These are phyloP conservation scores for Pedicia rivosa DNA, from an alignment of 2,888 invertebrate species.

Conservation along the genomic window DNA sequence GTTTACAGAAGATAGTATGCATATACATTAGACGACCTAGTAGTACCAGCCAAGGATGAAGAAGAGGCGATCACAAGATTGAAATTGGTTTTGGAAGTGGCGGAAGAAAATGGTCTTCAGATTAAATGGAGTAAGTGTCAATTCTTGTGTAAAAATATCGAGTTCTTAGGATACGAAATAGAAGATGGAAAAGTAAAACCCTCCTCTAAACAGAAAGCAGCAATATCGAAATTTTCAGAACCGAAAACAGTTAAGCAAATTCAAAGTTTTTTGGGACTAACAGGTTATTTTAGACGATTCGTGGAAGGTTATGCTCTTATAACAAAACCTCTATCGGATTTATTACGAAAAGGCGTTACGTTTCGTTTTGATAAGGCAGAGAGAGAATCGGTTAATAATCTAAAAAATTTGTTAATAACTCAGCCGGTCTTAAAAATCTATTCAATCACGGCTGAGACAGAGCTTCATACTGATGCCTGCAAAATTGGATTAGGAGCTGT, in stretches of 20 bases:
- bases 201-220: conserved; percentile 13
- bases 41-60: conserved; percentile 13
- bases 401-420: conserved; percentile 7
- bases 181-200: conserved; percentile 13
- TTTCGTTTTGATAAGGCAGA: conserved; percentile 13
- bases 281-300: conserved; percentile 17
- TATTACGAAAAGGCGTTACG: conserved; percentile 12
- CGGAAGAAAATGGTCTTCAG: conserved; percentile 9
- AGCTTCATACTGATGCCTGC: conserved; percentile 12
- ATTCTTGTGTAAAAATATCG: conserved; percentile 13
- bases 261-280: conserved; percentile 18
- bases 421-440: neutral
- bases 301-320: conserved; percentile 14
- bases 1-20: conserved; percentile 9
- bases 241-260: conserved; percentile 16
- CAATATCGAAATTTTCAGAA: conserved; percentile 15
- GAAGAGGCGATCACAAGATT: conserved; percentile 10
- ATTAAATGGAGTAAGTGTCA: conserved; percentile 14
- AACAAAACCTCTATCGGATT: conserved; percentile 13
- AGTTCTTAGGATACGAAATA: conserved; percentile 16
- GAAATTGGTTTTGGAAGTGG: conserved; percentile 7
- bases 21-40: conserved; percentile 18
- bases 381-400: conserved; percentile 12
- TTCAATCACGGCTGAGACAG: neutral
- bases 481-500: conserved; percentile 5